Evolutionary conservation across 2,797 vertebrate species (phyloP).

Genomic region (Strix occidentalis): DNA sequence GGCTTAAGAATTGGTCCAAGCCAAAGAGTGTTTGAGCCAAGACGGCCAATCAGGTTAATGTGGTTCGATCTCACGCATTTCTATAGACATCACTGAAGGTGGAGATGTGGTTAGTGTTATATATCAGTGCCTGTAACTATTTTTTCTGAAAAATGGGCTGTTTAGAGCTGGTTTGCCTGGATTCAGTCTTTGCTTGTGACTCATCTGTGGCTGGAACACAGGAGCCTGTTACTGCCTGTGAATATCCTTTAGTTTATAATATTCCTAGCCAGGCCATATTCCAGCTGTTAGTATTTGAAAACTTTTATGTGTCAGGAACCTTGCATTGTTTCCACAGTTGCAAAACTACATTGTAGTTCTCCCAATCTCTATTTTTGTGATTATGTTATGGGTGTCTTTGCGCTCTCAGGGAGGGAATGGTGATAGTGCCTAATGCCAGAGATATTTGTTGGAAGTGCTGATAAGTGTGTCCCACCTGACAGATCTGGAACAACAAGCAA

Average conservation of each 20-base stretch:
- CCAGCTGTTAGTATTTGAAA: background rate
- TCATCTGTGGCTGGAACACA: background rate
- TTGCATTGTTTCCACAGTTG: background rate
- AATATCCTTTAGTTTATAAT: background rate
- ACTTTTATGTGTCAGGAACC: background rate
- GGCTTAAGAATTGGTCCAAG: background rate
- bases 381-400: background rate
- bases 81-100: background rate
- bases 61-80: fast-evolving
- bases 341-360: background rate
- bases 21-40: background rate
- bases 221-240: background rate
- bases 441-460: background rate
- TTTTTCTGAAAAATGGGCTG: background rate
- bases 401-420: background rate
- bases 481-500: background rate
- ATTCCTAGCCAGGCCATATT: background rate
- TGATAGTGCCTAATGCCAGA: background rate
- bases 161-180: background rate
- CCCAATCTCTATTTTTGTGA: background rate
- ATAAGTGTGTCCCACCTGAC: background rate
- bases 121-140: background rate
- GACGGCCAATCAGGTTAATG: fast-evolving
- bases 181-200: background rate
- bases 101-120: background rate